Base-by-base conservation (phyloP, 2,797 vertebrate species). In the Gastrophryne carolinensis region DNA sequence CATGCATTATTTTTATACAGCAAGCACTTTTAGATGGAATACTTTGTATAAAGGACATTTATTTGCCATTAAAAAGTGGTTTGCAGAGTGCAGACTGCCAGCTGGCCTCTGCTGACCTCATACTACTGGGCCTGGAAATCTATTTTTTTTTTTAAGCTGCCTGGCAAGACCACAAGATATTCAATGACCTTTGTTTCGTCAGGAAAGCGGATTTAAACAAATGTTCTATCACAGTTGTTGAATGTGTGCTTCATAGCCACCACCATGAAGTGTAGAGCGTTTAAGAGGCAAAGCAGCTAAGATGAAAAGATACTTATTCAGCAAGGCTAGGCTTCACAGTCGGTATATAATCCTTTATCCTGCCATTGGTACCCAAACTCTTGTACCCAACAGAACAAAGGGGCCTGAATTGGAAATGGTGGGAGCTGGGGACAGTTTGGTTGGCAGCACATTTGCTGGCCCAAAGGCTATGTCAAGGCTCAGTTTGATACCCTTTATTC, bases 401-500 rank as follows among this genome's bases (percentile, higher is more conserved):
- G 88, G 79, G 80, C 79, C 86, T 91, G 91, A 90, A 90, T 89
- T 89, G 84, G 86, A 90, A 90, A 90, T 88, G 86, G 87, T 90
- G 91, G 87, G 91, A 92, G 89, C 89, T 84, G 39, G 81, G 82
- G 82, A 86, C 80, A 82, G 74, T 85, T 84, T 84, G 17, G 67
- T 86, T 87, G 83, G 86, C 87, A 89, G 84, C 84, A 80, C 70
- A 84, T 89, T 87, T 89, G 89, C 87, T 80, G 91, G 93, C 91
- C 87, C 88, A 87, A 89, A 85, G 92, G 90, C 90, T 88, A 83
- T 94, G 93, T 95, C 92, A 92, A 88, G 86, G 83, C 83, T 87
- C 91, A 90, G 90, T 88, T 88, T 95, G 94, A 98, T 81, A 87
- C 87, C 89, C 91, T 96, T 97, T 96, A 93, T 97, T 91, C 89